Evolutionary conservation across 1,140 invertebrate genomes (phyloP), one percentile per base, ranked within the genome.

Genomic region (Drosophila repletoides): DNA sequence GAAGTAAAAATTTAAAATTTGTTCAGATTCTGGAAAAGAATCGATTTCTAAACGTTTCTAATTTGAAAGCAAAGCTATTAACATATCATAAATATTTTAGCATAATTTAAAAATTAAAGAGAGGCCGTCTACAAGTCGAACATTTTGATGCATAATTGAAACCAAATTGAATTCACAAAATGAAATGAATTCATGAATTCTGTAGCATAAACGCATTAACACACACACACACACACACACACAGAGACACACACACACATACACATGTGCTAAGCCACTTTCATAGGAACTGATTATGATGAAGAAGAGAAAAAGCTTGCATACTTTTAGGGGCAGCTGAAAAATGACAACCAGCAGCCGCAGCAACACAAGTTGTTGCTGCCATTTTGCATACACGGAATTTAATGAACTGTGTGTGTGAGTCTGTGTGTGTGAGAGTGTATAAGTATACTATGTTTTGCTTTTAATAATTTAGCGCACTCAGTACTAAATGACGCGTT

Each of bases 361-460:
- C 59, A 59, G 76, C 66, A 76, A 66, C 34, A 41, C 21, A 45
- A 63, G 71, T 76, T 76, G 73, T 71, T 76, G 73, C 60, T 52
- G 73, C 71, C 68, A 72, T 80, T 83, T 84, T 84, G 80, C 79
- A 84, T 83, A 79, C 70, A 72, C 73, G 64, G 79, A 60, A 79
- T 74, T 74, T 84, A 83, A 83, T 74, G 65, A 83, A 83, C 80
- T 84, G 63, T 38, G 31, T 29, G 12, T 49, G 24, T 49, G 33
- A 52, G 45, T 15, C 29, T 43, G 64, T 60, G 49, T 28, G 33
- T 72, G 56, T 69, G 58, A 43, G 33, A 38, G 21, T 45, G 46
- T 65, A 14, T 61, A 65, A 48, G 59, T 53, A 15, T 63, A 28
- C 60, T 29, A 12, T 53, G 29, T 75, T 81, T 80, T 84, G 74